Evolutionary conservation across 2,797 vertebrate genomes (phyloP).

Genomic region (Anniella stebbinsi): DNA sequence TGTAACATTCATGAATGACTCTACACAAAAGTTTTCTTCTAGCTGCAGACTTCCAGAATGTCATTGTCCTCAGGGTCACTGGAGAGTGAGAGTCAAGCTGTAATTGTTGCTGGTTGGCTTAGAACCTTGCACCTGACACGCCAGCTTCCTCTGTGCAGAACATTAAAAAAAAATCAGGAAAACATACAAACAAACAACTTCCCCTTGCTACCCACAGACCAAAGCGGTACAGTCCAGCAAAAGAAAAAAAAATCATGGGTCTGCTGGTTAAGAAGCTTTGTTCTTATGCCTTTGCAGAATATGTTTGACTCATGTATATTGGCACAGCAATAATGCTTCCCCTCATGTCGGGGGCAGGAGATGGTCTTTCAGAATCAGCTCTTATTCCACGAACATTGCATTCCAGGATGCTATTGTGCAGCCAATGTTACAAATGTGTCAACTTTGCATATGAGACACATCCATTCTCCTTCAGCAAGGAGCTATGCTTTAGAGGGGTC

Average conservation of each 20-base stretch:
- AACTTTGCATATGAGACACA: slow-evolving; percentile 11
- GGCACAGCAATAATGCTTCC: background rate
- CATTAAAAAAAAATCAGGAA: background rate
- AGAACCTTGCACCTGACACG: background rate
- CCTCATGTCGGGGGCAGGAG: too few species aligned
- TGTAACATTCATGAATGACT: background rate
- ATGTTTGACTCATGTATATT: background rate
- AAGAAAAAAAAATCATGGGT: background rate
- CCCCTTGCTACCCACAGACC: too few species aligned
- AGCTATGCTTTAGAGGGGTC: background rate
- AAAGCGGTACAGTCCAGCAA: background rate
- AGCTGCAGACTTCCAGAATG: background rate
- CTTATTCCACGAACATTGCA: background rate
- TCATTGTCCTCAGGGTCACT: background rate
- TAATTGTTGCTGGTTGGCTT: background rate
- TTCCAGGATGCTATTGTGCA: background rate
- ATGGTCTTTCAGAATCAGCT: background rate
- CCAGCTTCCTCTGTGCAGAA: background rate
- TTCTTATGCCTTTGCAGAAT: background rate
- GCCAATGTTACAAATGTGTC: background rate
- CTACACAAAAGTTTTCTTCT: background rate
- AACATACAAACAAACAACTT: background rate
- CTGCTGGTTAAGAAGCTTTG: background rate
- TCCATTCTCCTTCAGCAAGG: background rate
- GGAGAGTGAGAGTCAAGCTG: background rate